phyloP scores from a whole-genome alignment of 2,113 vertebrate species.

The Catharus bicknelli region DNA sequence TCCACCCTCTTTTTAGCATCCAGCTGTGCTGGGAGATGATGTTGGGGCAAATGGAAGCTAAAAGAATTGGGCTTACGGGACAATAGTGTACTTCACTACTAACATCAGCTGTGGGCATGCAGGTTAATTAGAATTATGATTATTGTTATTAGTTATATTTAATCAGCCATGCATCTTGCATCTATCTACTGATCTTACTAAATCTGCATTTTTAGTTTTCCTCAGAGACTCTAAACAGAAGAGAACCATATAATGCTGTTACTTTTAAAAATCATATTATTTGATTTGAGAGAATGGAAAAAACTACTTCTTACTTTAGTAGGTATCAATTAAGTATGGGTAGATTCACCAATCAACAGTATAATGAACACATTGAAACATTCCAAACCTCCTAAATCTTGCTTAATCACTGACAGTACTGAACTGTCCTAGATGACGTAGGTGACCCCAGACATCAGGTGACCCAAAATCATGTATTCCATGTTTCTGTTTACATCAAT shows the following conservation, averaged over 20 bases:
- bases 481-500: background rate
- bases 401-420: background rate
- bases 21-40: background rate
- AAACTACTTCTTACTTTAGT: background rate
- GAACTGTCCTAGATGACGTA: background rate
- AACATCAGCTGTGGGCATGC: background rate
- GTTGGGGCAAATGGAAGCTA: background rate
- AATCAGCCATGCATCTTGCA: background rate
- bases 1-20: background rate
- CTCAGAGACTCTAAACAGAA: background rate
- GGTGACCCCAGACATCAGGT: background rate
- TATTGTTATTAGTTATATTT: background rate
- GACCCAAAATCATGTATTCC: background rate
- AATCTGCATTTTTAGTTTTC: background rate
- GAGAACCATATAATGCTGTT: background rate
- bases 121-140: background rate
- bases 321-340: background rate
- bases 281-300: background rate
- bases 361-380: background rate
- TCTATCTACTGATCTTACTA: background rate
- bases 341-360: background rate
- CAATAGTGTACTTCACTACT: background rate
- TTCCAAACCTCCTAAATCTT: background rate
- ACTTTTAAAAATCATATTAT: background rate
- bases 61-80: background rate